Percentiles rank a stretch among this genome's conserved stretches.
Conservation (phyloP, 2,888 invertebrate genomes). For the Sinodicranocentrus sp. region DNA sequence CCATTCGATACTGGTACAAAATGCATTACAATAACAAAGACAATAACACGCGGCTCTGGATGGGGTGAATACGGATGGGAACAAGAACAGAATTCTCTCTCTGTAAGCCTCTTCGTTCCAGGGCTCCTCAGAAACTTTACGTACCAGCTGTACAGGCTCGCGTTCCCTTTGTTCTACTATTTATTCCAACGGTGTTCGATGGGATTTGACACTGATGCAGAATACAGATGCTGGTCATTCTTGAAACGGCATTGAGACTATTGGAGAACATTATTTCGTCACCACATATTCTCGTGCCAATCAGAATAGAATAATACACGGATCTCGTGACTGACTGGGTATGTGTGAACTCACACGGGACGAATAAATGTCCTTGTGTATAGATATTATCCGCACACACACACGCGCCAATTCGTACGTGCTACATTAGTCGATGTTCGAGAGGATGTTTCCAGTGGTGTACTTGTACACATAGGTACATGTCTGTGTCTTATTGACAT, state of each 20-base stretch:
- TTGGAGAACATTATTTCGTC: slow-evolving; percentile 50
- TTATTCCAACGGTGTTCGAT: slow-evolving; percentile 58
- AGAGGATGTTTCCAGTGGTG: no score
- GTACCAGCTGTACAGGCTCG: no score
- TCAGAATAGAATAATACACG: slow-evolving; percentile 29
- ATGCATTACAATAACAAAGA: background rate
- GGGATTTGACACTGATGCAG: slow-evolving; percentile 45
- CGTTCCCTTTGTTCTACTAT: slow-evolving; percentile 25
- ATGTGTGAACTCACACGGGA: slow-evolving; percentile 22
- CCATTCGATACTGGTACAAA: background rate
- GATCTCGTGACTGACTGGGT: background rate
- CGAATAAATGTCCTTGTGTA: slow-evolving; percentile 6
- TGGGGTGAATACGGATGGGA: background rate
- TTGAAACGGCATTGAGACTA: slow-evolving; percentile 19
- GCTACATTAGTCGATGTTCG: background rate
- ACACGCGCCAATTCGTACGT: slow-evolving; percentile 6
- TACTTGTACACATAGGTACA: no score
- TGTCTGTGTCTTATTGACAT: background rate
- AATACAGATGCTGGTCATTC: slow-evolving; percentile 67
- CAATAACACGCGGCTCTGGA: no score
- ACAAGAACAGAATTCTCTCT: slow-evolving; percentile 2
- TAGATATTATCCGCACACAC: no score
- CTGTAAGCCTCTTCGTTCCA: background rate
- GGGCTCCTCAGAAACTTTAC: slow-evolving; percentile 37
- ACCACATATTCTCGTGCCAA: slow-evolving; percentile 42